Evolutionary conservation across 1,140 invertebrate genomes (phyloP).

Genomic region (Pogonomyrmex barbatus): DNA sequence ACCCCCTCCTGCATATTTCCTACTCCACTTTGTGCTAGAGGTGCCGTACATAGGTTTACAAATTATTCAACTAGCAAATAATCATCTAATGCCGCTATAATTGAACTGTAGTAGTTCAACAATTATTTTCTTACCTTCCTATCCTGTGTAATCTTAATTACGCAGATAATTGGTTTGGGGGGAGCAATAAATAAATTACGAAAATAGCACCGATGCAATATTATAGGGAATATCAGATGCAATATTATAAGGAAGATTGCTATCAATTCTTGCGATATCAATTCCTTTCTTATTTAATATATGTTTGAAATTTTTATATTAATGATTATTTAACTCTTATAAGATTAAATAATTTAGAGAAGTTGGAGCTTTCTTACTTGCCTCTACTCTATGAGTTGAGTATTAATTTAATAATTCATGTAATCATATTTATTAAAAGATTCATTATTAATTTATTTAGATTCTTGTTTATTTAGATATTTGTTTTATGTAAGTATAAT

Average conservation of each 20-base stretch:
- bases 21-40: background rate
- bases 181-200: background rate
- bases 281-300: background rate
- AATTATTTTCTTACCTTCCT: slow-evolving; percentile 24
- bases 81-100: background rate
- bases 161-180: background rate
- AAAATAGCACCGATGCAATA: background rate
- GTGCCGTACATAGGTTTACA: background rate
- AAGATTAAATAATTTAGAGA: no score
- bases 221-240: background rate
- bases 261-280: background rate
- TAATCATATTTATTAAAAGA: no score
- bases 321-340: background rate
- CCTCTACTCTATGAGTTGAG: no score
- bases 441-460: no score
- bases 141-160: background rate
- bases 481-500: no score
- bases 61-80: slow-evolving; percentile 34
- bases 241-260: background rate
- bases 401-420: no score
- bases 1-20: background rate
- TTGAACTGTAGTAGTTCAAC: background rate
- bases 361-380: no score
- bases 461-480: no score
- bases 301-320: background rate